Conservation (phyloP, 2,797 vertebrate species). For the Hapalemur alaotrensis region DNA sequence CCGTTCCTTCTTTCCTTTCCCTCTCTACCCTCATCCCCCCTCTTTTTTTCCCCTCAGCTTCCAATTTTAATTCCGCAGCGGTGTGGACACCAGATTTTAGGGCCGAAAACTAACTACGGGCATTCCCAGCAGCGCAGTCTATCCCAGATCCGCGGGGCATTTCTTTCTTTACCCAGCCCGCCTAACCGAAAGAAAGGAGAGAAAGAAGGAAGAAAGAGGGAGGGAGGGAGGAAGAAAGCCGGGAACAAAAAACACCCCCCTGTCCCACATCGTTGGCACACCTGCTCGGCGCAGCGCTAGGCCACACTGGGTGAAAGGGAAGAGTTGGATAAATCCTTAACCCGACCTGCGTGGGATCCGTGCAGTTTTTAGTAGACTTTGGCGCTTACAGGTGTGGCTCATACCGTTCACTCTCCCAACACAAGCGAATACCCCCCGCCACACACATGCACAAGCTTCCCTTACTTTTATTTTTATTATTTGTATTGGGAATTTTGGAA, state of each 20-base stretch:
- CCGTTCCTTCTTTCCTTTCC: background rate
- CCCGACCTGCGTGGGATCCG: rapidly evolving
- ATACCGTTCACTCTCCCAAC: background rate
- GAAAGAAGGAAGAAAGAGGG: background rate
- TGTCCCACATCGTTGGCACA: background rate
- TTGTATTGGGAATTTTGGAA: background rate
- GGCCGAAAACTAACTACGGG: background rate
- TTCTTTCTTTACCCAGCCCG: background rate
- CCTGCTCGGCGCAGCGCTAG: background rate
- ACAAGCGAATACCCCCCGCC: background rate
- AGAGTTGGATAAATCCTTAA: background rate
- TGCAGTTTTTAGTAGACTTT: background rate
- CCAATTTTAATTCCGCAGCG: background rate
- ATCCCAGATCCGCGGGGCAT: background rate
- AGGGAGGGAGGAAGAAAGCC: too few relatives aligned
- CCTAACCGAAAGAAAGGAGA: background rate
- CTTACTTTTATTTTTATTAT: background rate
- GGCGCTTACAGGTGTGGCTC: background rate
- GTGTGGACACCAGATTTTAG: background rate
- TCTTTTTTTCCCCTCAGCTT: background rate
- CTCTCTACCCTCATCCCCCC: background rate
- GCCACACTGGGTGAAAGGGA: rapidly evolving
- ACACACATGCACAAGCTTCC: background rate
- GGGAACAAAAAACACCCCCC: background rate
- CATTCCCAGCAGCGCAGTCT: background rate